Evolutionary conservation across 37 sponge, comb jelly and placozoan genomes (phyloP).

Genomic region (Beroe forskalii): DNA sequence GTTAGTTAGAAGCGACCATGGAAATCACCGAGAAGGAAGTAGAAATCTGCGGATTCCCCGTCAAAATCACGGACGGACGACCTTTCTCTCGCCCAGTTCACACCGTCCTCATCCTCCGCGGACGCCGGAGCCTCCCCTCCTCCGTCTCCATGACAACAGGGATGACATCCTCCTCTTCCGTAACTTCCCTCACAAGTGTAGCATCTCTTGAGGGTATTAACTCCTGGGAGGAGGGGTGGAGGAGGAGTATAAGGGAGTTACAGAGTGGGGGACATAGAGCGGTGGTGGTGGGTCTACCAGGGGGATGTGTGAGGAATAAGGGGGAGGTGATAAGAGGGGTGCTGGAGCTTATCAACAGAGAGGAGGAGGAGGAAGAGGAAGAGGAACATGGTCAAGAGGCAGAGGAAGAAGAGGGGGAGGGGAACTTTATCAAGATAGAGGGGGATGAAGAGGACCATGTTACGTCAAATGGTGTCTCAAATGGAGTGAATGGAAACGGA

Average conservation of each 20-base stretch:
- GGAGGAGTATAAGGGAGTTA: neutral
- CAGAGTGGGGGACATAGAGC: slow-evolving; percentile 13
- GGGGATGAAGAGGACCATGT: neutral
- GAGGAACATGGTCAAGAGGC: too few species aligned
- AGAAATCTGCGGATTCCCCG: neutral
- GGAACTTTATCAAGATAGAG: neutral
- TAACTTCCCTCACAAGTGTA: neutral
- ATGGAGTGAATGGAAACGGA: too few species aligned
- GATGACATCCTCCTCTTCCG: neutral
- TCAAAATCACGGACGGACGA: neutral
- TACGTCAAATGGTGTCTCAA: too few species aligned
- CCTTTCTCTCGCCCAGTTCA: slow-evolving; percentile 14
- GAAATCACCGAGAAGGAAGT: neutral
- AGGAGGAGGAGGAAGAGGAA: neutral
- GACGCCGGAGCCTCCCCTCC: neutral
- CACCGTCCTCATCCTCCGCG: neutral
- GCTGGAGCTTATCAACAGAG: neutral
- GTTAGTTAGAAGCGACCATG: too few species aligned
- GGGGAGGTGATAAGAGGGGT: neutral
- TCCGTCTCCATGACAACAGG: neutral
- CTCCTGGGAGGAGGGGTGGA: neutral
- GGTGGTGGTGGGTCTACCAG: neutral
- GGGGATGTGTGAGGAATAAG: neutral
- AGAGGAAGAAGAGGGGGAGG: too few species aligned
- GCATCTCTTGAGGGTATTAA: neutral